A percentile compares a stretch with the other conserved stretches of the same genome.
Evolutionary conservation across 2,888 invertebrate genomes (phyloP).

Genomic region (Nephrocerus scutellatus): DNA sequence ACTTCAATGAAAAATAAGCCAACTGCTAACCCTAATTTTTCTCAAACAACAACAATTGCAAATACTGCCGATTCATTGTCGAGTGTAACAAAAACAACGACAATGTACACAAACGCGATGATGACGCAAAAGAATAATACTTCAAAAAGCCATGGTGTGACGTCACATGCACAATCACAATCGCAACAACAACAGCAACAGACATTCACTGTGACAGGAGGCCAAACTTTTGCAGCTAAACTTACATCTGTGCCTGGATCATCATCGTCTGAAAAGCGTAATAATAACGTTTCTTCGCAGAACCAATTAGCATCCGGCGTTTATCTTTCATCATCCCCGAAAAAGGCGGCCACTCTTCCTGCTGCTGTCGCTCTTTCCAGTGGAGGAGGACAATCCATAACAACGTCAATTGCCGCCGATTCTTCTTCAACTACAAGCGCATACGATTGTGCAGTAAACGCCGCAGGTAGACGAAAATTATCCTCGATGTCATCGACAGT

Average conservation of each 20-base stretch:
- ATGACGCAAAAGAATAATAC: conserved; percentile 50
- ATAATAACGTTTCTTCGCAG: too few relatives aligned
- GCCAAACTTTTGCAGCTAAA: conserved; percentile 49
- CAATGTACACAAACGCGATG: conserved; percentile 54
- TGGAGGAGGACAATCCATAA: too few relatives aligned
- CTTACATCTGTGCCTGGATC: conserved; percentile 47
- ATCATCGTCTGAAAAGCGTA: conserved; percentile 20
- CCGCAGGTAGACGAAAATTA: too few relatives aligned
- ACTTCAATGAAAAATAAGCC: conserved; percentile 20
- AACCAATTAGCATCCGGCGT: neutral
- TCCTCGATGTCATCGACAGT: conserved; percentile 31
- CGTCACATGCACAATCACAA: conserved; percentile 14
- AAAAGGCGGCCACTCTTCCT: too few relatives aligned
- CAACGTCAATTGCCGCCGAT: too few relatives aligned
- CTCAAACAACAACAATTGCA: conserved; percentile 15
- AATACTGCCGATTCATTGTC: conserved; percentile 20
- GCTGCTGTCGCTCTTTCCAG: too few relatives aligned
- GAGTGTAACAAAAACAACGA: conserved; percentile 50
- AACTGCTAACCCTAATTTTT: conserved; percentile 39
- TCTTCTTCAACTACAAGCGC: too few relatives aligned
- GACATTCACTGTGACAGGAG: conserved; percentile 12
- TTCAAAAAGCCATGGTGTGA: conserved; percentile 22
- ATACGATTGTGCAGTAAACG: too few relatives aligned
- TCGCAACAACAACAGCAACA: conserved; percentile 11
- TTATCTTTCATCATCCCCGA: too few relatives aligned